phyloP scores from a whole-genome alignment of 2,888 invertebrate genomes.

The Lydus trimaculatus region DNA sequence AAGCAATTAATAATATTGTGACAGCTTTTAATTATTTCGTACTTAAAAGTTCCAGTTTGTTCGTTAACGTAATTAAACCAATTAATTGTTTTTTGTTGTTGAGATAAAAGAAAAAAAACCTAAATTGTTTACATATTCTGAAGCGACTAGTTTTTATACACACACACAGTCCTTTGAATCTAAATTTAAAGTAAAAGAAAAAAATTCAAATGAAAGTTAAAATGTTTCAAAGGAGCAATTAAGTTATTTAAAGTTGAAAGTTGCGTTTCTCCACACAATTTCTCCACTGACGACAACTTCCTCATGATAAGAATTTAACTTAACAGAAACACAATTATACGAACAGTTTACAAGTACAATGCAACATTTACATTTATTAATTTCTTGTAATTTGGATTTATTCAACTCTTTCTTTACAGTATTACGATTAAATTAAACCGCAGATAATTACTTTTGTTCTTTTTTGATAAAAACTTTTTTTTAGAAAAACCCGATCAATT shows the following conservation, averaged over 20 bases:
- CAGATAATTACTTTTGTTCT: not conserved
- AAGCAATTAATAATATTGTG: not conserved
- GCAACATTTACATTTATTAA: slow-evolving; percentile 1
- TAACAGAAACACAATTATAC: slow-evolving; percentile 18
- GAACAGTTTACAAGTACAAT: slow-evolving; percentile 13
- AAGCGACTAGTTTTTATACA: not conserved
- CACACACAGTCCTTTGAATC: not conserved
- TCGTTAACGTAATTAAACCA: not conserved
- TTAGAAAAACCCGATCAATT: too few species aligned
- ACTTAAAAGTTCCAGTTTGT: not conserved
- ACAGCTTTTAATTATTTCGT: not conserved
- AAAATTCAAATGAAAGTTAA: not conserved
- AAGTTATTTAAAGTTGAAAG: slow-evolving; percentile 17
- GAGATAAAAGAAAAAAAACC: not conserved
- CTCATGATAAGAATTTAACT: slow-evolving; percentile 18
- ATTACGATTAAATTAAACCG: not conserved
- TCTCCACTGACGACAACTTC: slow-evolving; percentile 13
- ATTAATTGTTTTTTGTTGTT: not conserved
- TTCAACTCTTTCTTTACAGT: not conserved
- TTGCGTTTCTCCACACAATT: slow-evolving; percentile 14
- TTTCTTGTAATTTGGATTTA: not conserved
- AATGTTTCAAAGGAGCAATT: slow-evolving; percentile 9
- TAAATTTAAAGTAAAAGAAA: not conserved
- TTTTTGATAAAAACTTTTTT: not conserved
- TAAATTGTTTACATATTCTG: not conserved